Conservation (phyloP, 2,888 invertebrate species). For the Tolmerus cingulatus region DNA sequence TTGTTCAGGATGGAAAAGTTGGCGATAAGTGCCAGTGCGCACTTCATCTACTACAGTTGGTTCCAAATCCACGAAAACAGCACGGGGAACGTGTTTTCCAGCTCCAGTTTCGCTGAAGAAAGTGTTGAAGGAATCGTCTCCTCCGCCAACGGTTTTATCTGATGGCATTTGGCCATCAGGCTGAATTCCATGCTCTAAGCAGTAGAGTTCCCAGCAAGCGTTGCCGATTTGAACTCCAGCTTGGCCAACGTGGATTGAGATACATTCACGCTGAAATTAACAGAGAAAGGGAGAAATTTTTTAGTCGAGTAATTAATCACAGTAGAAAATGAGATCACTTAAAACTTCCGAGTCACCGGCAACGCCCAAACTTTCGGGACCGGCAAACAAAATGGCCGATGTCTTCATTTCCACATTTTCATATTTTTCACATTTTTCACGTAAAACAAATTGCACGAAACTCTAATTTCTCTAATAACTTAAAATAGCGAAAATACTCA, state of each 20-base stretch:
- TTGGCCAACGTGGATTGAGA: slow-evolving; percentile 70
- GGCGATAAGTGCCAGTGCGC: slow-evolving; percentile 68
- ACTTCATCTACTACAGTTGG: slow-evolving; percentile 70
- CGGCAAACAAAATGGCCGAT: background rate
- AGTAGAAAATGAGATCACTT: background rate
- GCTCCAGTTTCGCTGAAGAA: slow-evolving; percentile 70
- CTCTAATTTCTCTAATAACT: background rate
- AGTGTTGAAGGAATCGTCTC: slow-evolving; percentile 77
- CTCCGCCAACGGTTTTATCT: slow-evolving; percentile 70
- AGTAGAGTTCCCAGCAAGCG: slow-evolving; percentile 84
- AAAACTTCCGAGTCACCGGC: background rate
- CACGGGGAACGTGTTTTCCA: slow-evolving; percentile 71
- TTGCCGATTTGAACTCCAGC: slow-evolving; percentile 78
- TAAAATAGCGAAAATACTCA: background rate
- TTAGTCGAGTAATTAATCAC: background rate
- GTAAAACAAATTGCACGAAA: background rate
- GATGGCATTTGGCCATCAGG: slow-evolving; percentile 90
- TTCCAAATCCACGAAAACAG: slow-evolving; percentile 73
- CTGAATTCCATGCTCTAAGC: slow-evolving; percentile 82
- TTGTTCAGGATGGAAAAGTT: slow-evolving; percentile 74
- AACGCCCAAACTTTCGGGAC: background rate
- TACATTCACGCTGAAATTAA: slow-evolving; percentile 69
- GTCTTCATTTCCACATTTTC: background rate
- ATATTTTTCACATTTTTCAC: background rate
- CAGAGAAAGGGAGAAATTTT: slow-evolving; percentile 35